Evolutionary conservation across 2,888 invertebrate species (phyloP).

Genomic region (Stenchaetothrips biformis): DNA sequence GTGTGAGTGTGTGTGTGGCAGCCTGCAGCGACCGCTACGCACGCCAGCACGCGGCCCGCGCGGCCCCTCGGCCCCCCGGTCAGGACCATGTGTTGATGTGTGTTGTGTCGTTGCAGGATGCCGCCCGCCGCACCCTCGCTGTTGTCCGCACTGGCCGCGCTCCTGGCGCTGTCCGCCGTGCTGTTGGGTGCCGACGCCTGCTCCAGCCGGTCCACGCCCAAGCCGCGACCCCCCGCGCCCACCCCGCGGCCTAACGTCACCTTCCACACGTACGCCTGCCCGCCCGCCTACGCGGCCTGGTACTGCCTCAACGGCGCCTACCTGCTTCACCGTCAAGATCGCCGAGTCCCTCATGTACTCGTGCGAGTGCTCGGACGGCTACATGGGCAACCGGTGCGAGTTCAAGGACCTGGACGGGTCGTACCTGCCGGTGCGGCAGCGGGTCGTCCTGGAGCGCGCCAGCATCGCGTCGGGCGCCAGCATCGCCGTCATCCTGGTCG

Average conservation of each 20-base stretch:
- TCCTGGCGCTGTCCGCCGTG: slow-evolving; percentile 1
- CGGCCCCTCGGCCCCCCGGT: neutral
- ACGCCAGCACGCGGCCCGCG: slow-evolving; percentile 20
- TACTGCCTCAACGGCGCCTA: slow-evolving; percentile 93
- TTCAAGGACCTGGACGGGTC: slow-evolving; percentile 95
- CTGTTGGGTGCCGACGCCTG: slow-evolving; percentile 57
- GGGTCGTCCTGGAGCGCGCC: slow-evolving; percentile 81
- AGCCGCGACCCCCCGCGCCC: slow-evolving; percentile 69
- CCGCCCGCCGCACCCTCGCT: neutral
- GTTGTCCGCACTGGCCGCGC: slow-evolving; percentile 22
- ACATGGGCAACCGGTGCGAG: slow-evolving; percentile 92
- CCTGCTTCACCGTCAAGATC: slow-evolving; percentile 91
- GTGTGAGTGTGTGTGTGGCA: slow-evolving; percentile 20
- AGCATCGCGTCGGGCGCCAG: slow-evolving; percentile 82
- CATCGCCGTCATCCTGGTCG: slow-evolving; percentile 63
- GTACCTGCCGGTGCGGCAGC: slow-evolving; percentile 78
- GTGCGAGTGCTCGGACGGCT: slow-evolving; percentile 91
- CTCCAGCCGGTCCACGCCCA: slow-evolving; percentile 70
- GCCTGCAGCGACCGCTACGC: slow-evolving; percentile 19
- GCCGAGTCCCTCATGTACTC: slow-evolving; percentile 89
- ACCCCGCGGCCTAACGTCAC: slow-evolving; percentile 88
- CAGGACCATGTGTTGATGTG: slow-evolving; percentile 10
- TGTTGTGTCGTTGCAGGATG: slow-evolving; percentile 23
- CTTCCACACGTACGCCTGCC: slow-evolving; percentile 91
- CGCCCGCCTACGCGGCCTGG: slow-evolving; percentile 87